These are phyloP conservation scores for Gopherus evgoodei DNA, from an alignment of 2,113 vertebrate genomes.

Conservation along the genomic window DNA sequence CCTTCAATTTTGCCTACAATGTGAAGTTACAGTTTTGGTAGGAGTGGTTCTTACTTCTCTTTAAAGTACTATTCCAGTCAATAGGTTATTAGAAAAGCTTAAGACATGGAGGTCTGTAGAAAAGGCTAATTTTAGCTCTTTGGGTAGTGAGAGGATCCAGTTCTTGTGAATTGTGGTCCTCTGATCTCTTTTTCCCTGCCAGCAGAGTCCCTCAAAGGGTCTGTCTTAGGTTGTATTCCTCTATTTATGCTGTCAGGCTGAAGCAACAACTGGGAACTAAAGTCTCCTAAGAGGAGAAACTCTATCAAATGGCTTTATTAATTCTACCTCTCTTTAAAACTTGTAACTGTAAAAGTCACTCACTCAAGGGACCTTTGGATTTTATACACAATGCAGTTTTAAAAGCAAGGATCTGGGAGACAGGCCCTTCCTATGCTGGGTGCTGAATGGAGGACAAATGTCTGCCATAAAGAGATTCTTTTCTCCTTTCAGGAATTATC, in stretches of 20 bases:
- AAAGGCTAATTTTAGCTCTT: slow-evolving; percentile 45
- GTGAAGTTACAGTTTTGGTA: slow-evolving; percentile 21
- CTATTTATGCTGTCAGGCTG: slow-evolving; percentile 35
- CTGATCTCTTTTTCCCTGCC: slow-evolving; percentile 9
- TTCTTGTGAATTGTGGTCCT: slow-evolving; percentile 15
- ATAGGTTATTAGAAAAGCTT: slow-evolving; percentile 33
- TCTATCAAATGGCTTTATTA: slow-evolving; percentile 23
- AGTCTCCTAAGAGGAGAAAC: slow-evolving; percentile 28
- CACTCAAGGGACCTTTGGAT: slow-evolving; percentile 25
- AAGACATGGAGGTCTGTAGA: slow-evolving; percentile 10
- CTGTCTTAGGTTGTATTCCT: slow-evolving; percentile 23
- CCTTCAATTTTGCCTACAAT: not conserved
- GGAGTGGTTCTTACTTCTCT: not conserved
- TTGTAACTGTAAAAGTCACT: not conserved
- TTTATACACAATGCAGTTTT: slow-evolving; percentile 49
- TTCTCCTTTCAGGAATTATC: not conserved
- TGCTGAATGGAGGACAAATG: not conserved
- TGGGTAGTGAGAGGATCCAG: not conserved
- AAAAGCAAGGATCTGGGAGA: not conserved
- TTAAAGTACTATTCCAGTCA: not conserved
- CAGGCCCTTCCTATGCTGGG: not conserved
- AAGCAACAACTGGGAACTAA: slow-evolving; percentile 39
- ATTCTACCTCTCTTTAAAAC: slow-evolving; percentile 44
- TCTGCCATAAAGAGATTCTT: not conserved
- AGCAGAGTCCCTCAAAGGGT: slow-evolving; percentile 29